phyloP scores from a whole-genome alignment of 1,140 invertebrate genomes.

The Drosophila prosaltans region DNA sequence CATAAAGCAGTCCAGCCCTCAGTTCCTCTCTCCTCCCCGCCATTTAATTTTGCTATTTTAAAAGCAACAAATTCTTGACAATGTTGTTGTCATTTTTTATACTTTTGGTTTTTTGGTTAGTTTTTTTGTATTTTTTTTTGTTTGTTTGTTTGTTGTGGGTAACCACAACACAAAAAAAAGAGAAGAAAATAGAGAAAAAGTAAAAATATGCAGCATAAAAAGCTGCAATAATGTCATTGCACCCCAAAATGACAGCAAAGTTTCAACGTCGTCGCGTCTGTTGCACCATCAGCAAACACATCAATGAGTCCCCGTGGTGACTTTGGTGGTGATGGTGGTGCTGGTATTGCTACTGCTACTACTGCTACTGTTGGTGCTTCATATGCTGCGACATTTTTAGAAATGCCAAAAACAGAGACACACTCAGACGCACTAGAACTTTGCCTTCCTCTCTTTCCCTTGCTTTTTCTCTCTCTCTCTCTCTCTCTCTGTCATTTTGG shows the following conservation, averaged over 20 bases:
- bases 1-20: background rate
- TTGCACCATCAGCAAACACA: conserved; percentile 68
- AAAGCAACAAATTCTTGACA: background rate
- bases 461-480: background rate
- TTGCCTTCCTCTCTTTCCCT: background rate
- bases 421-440: conserved; percentile 51
- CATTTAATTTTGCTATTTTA: background rate
- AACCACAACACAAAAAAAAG: background rate
- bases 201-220: conserved; percentile 31
- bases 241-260: conserved; percentile 47
- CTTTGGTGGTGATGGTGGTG: conserved; percentile 20
- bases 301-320: conserved; percentile 67
- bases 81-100: background rate
- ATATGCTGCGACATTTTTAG: conserved; percentile 61
- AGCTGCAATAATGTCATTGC: conserved; percentile 68
- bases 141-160: background rate
- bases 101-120: background rate
- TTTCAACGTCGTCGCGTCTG: conserved; percentile 51
- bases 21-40: background rate
- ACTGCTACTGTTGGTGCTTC: background rate
- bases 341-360: background rate
- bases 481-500: conserved; percentile 32
- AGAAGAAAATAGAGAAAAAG: background rate
- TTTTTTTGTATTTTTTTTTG: background rate
- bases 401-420: conserved; percentile 69